Base-by-base conservation (phyloP, 2,797 vertebrate genomes). In the Mycteria americana region DNA sequence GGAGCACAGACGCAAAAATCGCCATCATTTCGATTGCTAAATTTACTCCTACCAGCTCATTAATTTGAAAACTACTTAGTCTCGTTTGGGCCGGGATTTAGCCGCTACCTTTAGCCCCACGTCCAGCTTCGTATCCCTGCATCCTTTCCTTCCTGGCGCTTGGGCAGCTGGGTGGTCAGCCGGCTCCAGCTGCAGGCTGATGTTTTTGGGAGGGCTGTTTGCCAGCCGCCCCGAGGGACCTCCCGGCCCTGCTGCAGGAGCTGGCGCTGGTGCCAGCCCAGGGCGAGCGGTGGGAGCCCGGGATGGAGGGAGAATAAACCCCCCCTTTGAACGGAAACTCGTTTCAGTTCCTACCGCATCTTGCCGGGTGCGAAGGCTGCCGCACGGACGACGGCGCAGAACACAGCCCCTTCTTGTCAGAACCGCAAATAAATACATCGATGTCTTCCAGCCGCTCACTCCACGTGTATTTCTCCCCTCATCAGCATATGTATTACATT, bases 321-420 rank as follows among this genome's bases (percentile, higher is more conserved):
- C 14, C 33, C 30, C n/a, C 28, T 56, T 62, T 1, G 8, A 43
- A 62, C 0, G 2, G 35, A 23, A 65, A 19, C 13, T 57, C 23
- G 5, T 30, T 73, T 35, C 13, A 13, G 37, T 74, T 24, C 11
- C 18, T 22, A 23, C 6, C 65, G 4, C 24, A 4, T 2, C 41
- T 25, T 6, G 5, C 41, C 11, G 14, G 10, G 70, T 7, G 27
- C 3, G 0, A 53, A 33, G 41, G 45, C 8, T n/a, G 48, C 28
- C 16, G 33, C 41, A 3, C 9, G 9, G 37, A 9, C 3, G 10
- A 9, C 0, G 11, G 18, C 0, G 10, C 14, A 13, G 22, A 53
- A 22, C 30, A 10, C 23, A 19, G 31, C 15, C 35, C 25, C 21
- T 18, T 54, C 45, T 7, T 5, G 18, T 54, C 84, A 35, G 31